Conservation (phyloP, 2,888 invertebrate genomes). For the Aplocera efformata region DNA sequence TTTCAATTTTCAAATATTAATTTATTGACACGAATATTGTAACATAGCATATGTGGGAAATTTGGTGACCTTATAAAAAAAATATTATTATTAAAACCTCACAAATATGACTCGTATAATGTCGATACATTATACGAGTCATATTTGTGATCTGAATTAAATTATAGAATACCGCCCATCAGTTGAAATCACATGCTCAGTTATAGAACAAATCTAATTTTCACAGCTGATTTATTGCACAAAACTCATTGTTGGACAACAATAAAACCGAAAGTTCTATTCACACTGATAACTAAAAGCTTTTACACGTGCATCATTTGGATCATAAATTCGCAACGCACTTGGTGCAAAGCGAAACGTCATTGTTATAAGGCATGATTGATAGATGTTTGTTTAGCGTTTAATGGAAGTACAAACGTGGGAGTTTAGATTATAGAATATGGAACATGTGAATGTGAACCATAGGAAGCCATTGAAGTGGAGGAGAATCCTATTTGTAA, state of each 20-base stretch:
- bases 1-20: too few relatives aligned
- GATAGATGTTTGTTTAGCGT: conserved; percentile 49
- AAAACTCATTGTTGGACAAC: conserved; percentile 31
- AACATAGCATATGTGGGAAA: too few relatives aligned
- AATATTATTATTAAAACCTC: too few relatives aligned
- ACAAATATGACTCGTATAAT: too few relatives aligned
- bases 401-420: conserved; percentile 53
- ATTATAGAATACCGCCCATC: conserved; percentile 1
- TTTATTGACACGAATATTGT: too few relatives aligned
- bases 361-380: conserved; percentile 60
- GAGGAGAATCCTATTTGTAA: conserved; percentile 20
- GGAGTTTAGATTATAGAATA: conserved; percentile 62
- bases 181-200: conserved; percentile 9
- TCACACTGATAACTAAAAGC: conserved; percentile 34
- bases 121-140: too few relatives aligned
- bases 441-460: conserved; percentile 75
- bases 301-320: conserved; percentile 37
- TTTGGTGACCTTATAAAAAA: too few relatives aligned
- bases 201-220: conserved; percentile 13
- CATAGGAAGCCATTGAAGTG: conserved; percentile 26
- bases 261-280: conserved; percentile 54
- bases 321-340: conserved; percentile 46
- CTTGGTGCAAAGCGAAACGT: conserved; percentile 39
- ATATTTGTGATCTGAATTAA: too few relatives aligned
- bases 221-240: conserved; percentile 26